phyloP scores from a whole-genome alignment of 2,888 invertebrate species.

The Acanthosepion pharaonis region DNA sequence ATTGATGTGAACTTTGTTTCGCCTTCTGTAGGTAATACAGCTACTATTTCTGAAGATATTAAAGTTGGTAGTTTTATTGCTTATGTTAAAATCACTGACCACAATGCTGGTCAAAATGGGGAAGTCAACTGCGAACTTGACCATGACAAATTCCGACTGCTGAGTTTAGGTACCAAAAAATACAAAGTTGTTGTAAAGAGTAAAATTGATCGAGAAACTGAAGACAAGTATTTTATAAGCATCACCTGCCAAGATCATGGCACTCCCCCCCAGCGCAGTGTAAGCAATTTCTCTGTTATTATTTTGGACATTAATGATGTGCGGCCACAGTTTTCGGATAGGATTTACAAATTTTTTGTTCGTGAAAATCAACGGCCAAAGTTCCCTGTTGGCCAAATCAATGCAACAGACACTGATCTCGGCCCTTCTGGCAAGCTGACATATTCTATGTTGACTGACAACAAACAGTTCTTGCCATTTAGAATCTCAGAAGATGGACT shows the following conservation, averaged over 20 bases:
- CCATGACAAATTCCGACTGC: constrained; percentile 60
- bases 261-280: constrained; percentile 50
- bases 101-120: constrained; percentile 65
- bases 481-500: constrained; percentile 55
- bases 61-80: constrained; percentile 93
- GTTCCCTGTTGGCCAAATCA: constrained; percentile 53
- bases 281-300: constrained; percentile 52
- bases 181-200: constrained; percentile 55
- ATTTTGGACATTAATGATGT: constrained; percentile 58
- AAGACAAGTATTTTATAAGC: constrained; percentile 52
- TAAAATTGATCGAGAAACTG: constrained; percentile 55
- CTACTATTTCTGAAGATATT: constrained; percentile 78
- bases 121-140: constrained; percentile 61
- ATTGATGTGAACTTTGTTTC: constrained; percentile 88
- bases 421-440: constrained; percentile 55
- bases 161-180: constrained; percentile 54
- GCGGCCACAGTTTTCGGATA: constrained; percentile 53
- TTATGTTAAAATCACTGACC: constrained; percentile 84
- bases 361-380: constrained; percentile 53
- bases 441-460: constrained; percentile 51
- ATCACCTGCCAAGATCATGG: constrained; percentile 58
- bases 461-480: constrained; percentile 52
- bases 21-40: constrained; percentile 78
- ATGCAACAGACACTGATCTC: constrained; percentile 58
- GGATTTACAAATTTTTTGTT: constrained; percentile 51